Conservation (phyloP, 2,888 invertebrate species). For the Pachliopta kotzebuea region DNA sequence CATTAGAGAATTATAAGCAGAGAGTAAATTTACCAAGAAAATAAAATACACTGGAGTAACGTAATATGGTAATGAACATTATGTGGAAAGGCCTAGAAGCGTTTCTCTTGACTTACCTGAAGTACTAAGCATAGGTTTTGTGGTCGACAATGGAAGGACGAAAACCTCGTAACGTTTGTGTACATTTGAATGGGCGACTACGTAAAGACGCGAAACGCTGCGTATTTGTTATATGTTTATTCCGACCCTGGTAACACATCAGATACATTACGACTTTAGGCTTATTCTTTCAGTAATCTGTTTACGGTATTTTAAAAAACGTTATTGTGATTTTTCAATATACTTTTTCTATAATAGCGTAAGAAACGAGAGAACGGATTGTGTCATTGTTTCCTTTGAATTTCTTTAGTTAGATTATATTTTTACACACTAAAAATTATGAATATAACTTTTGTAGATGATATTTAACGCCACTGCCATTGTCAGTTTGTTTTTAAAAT, state of each 20-base stretch:
- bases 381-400: too few relatives aligned
- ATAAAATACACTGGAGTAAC: neutral
- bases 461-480: too few relatives aligned
- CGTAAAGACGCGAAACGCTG: neutral
- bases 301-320: neutral
- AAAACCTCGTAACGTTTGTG: conserved; percentile 5
- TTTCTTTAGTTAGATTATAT: too few relatives aligned
- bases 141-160: conserved; percentile 13
- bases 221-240: conserved; percentile 1
- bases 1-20: neutral
- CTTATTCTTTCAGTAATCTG: too few relatives aligned
- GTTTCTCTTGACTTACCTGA: conserved; percentile 1
- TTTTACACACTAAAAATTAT: too few relatives aligned
- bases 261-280: too few relatives aligned
- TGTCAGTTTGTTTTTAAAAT: too few relatives aligned
- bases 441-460: too few relatives aligned
- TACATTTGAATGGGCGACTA: neutral
- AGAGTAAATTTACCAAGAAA: neutral
- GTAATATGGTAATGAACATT: conserved; percentile 1
- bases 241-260: too few relatives aligned
- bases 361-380: too few relatives aligned
- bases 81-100: conserved; percentile 2
- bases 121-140: neutral
- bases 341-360: neutral
- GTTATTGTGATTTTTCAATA: neutral